These are phyloP conservation scores for Caenorhabditis elegans DNA, from an alignment of 1,140 invertebrate genomes.

Conservation along the genomic window DNA sequence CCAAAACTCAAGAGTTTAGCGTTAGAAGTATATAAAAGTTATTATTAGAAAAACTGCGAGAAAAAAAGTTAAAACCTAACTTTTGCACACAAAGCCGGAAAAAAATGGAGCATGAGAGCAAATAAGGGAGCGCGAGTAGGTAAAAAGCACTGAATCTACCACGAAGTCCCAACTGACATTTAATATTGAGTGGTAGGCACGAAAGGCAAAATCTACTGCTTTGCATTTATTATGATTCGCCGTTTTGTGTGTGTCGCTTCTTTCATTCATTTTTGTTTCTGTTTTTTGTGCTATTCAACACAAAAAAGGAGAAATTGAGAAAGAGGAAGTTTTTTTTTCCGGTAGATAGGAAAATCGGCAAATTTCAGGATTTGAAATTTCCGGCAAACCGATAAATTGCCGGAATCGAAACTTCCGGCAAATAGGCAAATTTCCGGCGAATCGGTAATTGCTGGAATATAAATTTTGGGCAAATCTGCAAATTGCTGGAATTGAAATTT, in stretches of 20 bases:
- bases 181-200: neutral
- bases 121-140: neutral
- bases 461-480: too few species aligned
- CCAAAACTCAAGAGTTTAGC: constrained; percentile 22
- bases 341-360: too few species aligned
- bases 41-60: neutral
- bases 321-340: too few species aligned
- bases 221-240: constrained; percentile 32
- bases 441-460: too few species aligned
- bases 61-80: neutral
- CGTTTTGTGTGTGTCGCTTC: neutral
- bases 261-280: neutral
- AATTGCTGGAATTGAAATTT: too few species aligned
- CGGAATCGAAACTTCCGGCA: too few species aligned
- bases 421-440: too few species aligned
- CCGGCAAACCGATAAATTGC: too few species aligned
- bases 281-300: neutral
- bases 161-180: neutral
- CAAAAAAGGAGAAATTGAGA: neutral
- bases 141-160: neutral
- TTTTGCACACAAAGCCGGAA: neutral
- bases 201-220: constrained; percentile 7
- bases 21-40: too few species aligned
- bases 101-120: constrained; percentile 15
- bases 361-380: too few species aligned